These are phyloP conservation scores for Actinernus sp. DNA, from an alignment of 92 coral and sea anemone species.

Conservation along the genomic window DNA sequence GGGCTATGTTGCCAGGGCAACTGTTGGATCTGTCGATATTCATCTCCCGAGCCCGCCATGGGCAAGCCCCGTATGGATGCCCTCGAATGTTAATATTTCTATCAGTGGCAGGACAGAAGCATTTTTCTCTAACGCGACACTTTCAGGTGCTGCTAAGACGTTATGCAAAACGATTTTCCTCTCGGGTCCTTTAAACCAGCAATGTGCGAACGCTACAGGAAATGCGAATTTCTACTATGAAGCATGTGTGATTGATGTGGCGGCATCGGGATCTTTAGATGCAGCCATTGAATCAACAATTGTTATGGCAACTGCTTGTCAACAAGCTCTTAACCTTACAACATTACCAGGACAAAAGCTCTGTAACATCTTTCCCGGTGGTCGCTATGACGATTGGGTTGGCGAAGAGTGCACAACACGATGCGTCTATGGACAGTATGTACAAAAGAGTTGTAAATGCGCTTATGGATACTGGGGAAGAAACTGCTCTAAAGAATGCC, in stretches of 20 bases:
- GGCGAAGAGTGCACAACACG: slow-evolving; percentile 73
- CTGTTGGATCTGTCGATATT: slow-evolving; percentile 75
- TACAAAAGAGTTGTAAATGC: slow-evolving; percentile 68
- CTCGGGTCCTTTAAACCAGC: slow-evolving; percentile 68
- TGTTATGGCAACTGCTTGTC: slow-evolving; percentile 87
- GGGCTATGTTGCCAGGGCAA: slow-evolving; percentile 67
- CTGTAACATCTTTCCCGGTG: slow-evolving; percentile 79
- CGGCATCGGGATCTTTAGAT: slow-evolving; percentile 65
- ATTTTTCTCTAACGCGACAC: slow-evolving; percentile 39
- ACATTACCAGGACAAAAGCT: slow-evolving; percentile 83
- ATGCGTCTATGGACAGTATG: slow-evolving; percentile 76
- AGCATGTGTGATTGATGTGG: slow-evolving; percentile 82
- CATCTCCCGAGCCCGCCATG: slow-evolving; percentile 88
- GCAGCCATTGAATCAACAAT: slow-evolving; percentile 71
- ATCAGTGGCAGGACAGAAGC: slow-evolving; percentile 20
- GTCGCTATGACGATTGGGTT: slow-evolving; percentile 88
- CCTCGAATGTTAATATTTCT: slow-evolving; percentile 75
- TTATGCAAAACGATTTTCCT: slow-evolving; percentile 77
- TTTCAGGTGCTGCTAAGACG: slow-evolving; percentile 52
- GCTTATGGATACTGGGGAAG: slow-evolving; percentile 95
- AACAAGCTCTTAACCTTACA: slow-evolving; percentile 84
- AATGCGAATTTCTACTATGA: slow-evolving; percentile 80
- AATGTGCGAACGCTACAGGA: slow-evolving; percentile 77
- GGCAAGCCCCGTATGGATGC: slow-evolving; percentile 84
- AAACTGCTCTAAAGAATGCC: slow-evolving; percentile 86